These are phyloP conservation scores for Asobara japonica DNA, from an alignment of 1,140 invertebrate species.

Conservation along the genomic window DNA sequence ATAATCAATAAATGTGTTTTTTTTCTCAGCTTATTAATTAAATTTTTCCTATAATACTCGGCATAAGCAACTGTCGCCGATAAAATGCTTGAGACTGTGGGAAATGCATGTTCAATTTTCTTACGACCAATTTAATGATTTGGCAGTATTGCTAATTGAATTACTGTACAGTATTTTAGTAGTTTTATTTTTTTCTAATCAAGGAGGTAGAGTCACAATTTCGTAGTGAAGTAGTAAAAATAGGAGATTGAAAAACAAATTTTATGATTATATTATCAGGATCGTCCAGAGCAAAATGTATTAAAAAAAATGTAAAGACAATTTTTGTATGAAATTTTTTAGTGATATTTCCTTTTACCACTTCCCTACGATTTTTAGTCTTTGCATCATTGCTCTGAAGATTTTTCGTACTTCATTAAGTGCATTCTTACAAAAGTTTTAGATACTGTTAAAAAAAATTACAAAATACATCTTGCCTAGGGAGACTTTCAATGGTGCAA, in stretches of 20 bases:
- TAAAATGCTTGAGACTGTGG: background rate
- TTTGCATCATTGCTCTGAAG: conserved; percentile 16
- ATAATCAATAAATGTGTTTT: background rate
- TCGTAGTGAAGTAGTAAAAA: background rate
- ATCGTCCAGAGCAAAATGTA: too few species aligned
- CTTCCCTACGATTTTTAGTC: background rate
- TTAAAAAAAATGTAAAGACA: too few species aligned
- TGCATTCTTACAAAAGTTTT: background rate
- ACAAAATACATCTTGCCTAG: background rate
- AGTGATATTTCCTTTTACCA: background rate
- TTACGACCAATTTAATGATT: background rate
- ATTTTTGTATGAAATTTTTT: too few species aligned
- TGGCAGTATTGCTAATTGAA: conserved; percentile 28
- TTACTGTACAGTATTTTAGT: conserved; percentile 7
- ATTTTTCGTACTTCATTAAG: background rate
- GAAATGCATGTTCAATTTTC: conserved; percentile 2
- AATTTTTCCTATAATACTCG: background rate
- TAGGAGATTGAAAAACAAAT: background rate
- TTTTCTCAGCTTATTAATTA: background rate
- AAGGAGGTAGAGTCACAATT: conserved; percentile 20
- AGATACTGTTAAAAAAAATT: background rate
- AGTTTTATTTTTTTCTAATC: conserved; percentile 10
- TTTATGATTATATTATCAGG: background rate
- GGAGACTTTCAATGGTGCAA: background rate
- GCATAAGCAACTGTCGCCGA: background rate